Base-by-base conservation (phyloP, 2,888 invertebrate genomes). In the Philonicus albiceps region DNA sequence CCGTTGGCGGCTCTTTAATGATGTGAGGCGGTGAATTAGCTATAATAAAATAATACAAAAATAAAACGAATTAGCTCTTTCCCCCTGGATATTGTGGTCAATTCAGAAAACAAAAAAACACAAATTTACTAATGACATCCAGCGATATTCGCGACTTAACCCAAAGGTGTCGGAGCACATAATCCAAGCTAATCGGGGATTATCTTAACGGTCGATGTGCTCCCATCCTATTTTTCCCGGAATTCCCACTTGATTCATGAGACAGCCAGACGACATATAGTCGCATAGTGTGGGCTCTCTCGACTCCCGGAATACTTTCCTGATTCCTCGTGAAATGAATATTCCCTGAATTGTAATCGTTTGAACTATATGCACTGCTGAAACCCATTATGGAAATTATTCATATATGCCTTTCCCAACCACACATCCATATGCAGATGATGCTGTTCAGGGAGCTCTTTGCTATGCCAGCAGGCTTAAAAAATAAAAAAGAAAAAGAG, bases 11-110 rank as follows among this genome's bases (percentile, higher is more conserved):
- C 92, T 98, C 97, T 93, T 98, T 98, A 88, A 96, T 95, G 91
- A 98, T 98, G 92, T 96, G 94, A 86, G 98, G 98, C 88, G 98
- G 98, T 89, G 97, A 97, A 91, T 96, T 96, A 91, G 96, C 97
- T 97, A 92, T 87, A 90, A 53, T n/a, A n/a, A n/a, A 74, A 74
- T 11, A 13, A 73, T 31, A 73, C 3, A 16, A 40, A 73, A 43
- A n/a, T n/a, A n/a, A 27, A 22, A 64, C 3, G 27, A 64, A 64
- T 64, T 64, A 27, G 8, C 22, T 27, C n/a, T 49, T 49, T 22
- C 22, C 3, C 27, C 64, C 1, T 11, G 3, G 8, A 19, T 22
- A n/a, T n/a, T n/a, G n/a, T 8, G 19, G 55, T 11, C 11, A 3
- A 7, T 27, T 37, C 37, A 64, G 8, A 22, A 64, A 53, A 4